Base-by-base conservation (phyloP, 2,113 vertebrate species). In the Haemorhous mexicanus region DNA sequence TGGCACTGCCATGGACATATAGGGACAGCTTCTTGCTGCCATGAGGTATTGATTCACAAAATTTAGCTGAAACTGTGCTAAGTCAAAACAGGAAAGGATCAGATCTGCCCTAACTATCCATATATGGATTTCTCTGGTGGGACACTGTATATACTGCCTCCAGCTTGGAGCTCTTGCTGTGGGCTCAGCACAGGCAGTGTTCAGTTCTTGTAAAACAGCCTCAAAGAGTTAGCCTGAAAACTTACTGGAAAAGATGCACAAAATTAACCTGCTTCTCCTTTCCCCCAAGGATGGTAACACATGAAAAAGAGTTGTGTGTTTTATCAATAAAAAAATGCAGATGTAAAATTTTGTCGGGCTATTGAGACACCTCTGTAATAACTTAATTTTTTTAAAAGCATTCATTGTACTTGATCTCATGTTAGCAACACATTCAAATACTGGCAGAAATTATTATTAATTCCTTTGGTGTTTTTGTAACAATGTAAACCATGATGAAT, bases 401-500 rank as follows among this genome's bases (percentile, higher is more conserved):
- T 82, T 96, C 62, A 15, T 64, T 87, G 32, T 72, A 70, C 44
- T 91, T 92, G 43, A 39, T 70, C 47, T 85, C 52, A 32, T 94
- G 81, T 92, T 82, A 95, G 37, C 69, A 93, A 92, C 91, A 84
- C 64, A 70, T 90, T 92, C 44, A 96, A 95, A 92, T 83, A 56
- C 81, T 93, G 55, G 68, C 67, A 90, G 47, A 92, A 95, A 82
- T 96, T 55, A 61, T 94, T 97, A 81, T 94, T 96, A 94, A 97
- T 97, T 94, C 93, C 66, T 87, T 82, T 79, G 32, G 58, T 86
- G 56, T 92, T 97, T 93, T 94, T 95, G 44, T 77, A 93, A 69
- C 85, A 95, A 64, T 80, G 74, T 50, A 91, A 93, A 80, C 72
- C 94, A 96, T 86, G 75, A 97, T 97, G 95, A 96, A 97, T 90